Base-by-base conservation (phyloP, 2,113 vertebrate genomes). In the Podilymbus podiceps region DNA sequence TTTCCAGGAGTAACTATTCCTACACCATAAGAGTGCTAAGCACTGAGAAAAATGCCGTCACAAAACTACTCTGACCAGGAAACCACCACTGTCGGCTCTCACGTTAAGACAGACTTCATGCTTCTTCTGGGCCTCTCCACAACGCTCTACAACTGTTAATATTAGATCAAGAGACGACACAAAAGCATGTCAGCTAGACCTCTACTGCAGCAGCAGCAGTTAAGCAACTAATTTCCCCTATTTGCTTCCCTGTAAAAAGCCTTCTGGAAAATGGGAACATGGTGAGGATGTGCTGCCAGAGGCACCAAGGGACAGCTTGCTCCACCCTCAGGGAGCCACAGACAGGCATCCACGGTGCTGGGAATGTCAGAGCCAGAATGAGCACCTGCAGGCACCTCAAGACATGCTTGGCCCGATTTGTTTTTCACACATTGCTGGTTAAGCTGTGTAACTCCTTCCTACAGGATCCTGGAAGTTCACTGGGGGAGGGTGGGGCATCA, bases 281-380 rank as follows among this genome's bases (percentile, higher is more conserved):
- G 30, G 33, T 66, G 55, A 91, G 77, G 55, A 81, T 38, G 17
- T 0, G 2, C 16, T 73, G 64, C 15, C 49, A 53, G 50, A 58
- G 46, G n/a, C 30, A 18, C 40, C 85, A 85, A 44, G 40, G 55
- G 40, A 77, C 68, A 86, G 23, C 30, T 23, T 71, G 18, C 19
- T 82, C 38, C 2, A 1, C 30, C 62, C 50, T 73, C 64, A 69
- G 18, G 68, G 59, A 87, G 46, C 25, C 28, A 38, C 28, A 66
- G 42, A 55, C 53, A 64, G 72, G n/a, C 42, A 71, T 6, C 18
- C 56, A 76, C 0, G 0, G 68, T 10, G 15, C 35, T 66, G 50
- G 35, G 19, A 83, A 64, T 1, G 2, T 9, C 58, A 92, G 25
- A 95, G 40, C 19, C 71, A 84, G 49, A 92, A 22, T 0, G 1